Evolutionary conservation across 2,113 vertebrate genomes (phyloP), one percentile per base, ranked within the genome.

Genomic region (Acrocephalus arundinaceus): DNA sequence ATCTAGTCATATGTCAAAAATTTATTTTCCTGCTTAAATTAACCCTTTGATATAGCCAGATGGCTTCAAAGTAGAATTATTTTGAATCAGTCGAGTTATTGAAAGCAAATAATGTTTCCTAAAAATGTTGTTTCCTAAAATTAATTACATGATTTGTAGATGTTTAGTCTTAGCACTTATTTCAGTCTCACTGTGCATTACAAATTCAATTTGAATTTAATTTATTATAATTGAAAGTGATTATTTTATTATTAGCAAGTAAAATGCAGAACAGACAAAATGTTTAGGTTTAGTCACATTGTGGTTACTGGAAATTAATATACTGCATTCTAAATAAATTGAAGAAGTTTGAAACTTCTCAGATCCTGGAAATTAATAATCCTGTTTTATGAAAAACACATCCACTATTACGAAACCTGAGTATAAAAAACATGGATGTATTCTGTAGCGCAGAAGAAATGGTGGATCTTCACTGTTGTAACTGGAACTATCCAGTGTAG

Each of bases 11-110:
- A 73, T 5, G 12, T 96, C 65, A 92, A 95, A 84, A 79, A 52
- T 83, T 72, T 96, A 71, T 86, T 86, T 58, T 81, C 57, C 30
- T 87, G 39, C 52, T 89, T 81, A 77, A 90, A 66, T 95, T 95
- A 93, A 90, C 89, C 61, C 68, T 85, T 94, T 87, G 35, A 65
- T 90, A 62, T 55, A 89, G 30, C 72, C 51, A 76, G 27, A 83
- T 72, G n/a, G 39, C 61, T 95, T 89, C 5, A 75, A 89, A 84
- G 72, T 43, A 15, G 30, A 78, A 37, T 55, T 85, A 28, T 83
- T 84, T 92, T 94, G 23, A 57, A 58, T 88, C 23, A 49, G 30
- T 68, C 2, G 0, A 30, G 59, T 89, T 84, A 74, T 9, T 93
- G 57, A 85, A 80, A 97, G 46, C 20, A 92, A 93, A 39, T 12